Evolutionary conservation across 2,888 invertebrate species (phyloP).

Genomic region (Cephonodes hylas): DNA sequence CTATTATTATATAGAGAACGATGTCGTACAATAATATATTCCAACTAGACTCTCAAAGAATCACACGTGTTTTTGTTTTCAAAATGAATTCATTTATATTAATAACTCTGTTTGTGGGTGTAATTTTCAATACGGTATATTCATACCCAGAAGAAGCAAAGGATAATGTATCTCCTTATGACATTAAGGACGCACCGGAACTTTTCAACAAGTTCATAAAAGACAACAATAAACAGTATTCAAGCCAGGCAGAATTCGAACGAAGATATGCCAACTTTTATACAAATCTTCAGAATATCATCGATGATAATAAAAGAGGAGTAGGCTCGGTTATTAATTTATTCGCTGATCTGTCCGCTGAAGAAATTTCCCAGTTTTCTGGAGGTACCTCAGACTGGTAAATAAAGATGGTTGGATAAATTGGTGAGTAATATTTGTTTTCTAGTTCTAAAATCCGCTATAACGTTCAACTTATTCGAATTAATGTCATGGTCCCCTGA

Average conservation of each 20-base stretch:
- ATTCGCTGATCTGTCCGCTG: constrained; percentile 48
- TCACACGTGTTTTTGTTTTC: constrained; percentile 1
- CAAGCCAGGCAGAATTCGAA: constrained; percentile 38
- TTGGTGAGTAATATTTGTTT: neutral
- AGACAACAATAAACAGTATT: constrained; percentile 50
- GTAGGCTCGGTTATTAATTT: constrained; percentile 47
- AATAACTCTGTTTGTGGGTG: neutral
- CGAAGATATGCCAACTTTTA: constrained; percentile 50
- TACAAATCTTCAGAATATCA: constrained; percentile 53
- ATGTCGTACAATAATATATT: neutral
- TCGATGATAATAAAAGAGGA: constrained; percentile 42
- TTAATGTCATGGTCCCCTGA: too few species aligned
- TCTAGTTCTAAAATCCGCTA: neutral
- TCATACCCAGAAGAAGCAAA: too few species aligned
- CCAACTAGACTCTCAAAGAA: neutral
- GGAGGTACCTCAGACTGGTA: constrained; percentile 16
- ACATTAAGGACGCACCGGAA: constrained; percentile 47
- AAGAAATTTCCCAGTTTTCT: constrained; percentile 30
- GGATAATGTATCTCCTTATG: too few species aligned
- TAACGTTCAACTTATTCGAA: too few species aligned
- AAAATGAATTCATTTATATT: neutral
- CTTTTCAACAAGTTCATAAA: constrained; percentile 49
- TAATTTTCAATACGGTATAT: neutral
- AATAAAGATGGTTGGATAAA: neutral
- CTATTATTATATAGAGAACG: neutral